phyloP scores from a whole-genome alignment of 2,113 vertebrate species.

The Mustelus asterias region DNA sequence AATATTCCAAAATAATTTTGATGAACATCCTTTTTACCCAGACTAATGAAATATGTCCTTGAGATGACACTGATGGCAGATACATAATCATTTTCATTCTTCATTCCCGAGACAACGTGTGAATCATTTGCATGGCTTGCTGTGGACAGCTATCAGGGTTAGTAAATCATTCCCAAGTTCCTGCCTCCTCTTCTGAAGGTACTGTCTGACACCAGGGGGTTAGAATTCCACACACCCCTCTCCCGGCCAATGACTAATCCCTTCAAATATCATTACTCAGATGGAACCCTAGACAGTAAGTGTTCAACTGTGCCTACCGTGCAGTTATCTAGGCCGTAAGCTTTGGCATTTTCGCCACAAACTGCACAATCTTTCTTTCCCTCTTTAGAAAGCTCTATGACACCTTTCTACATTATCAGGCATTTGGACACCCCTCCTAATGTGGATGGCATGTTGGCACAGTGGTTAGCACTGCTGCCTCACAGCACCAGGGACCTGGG shows the following conservation, averaged over 20 bases:
- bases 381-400: background rate
- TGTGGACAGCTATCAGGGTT: background rate
- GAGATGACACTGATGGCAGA: slow-evolving; percentile 9
- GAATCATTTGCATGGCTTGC: background rate
- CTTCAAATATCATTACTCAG: background rate
- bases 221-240: background rate
- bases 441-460: background rate
- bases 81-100: slow-evolving; percentile 8
- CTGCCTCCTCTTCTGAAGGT: background rate
- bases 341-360: background rate
- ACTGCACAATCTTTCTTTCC: background rate
- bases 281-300: background rate
- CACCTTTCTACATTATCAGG: background rate
- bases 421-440: background rate
- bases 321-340: background rate
- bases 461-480: no score
- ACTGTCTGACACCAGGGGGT: background rate
- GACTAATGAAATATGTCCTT: slow-evolving; percentile 33
- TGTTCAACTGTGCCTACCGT: background rate
- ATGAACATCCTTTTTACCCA: slow-evolving; percentile 31
- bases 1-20: slow-evolving; percentile 34
- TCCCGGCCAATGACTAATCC: background rate
- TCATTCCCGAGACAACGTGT: background rate
- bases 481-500: no score
- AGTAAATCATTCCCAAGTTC: background rate